phyloP scores from a whole-genome alignment of 2,113 vertebrate species.

The Caloenas nicobarica region DNA sequence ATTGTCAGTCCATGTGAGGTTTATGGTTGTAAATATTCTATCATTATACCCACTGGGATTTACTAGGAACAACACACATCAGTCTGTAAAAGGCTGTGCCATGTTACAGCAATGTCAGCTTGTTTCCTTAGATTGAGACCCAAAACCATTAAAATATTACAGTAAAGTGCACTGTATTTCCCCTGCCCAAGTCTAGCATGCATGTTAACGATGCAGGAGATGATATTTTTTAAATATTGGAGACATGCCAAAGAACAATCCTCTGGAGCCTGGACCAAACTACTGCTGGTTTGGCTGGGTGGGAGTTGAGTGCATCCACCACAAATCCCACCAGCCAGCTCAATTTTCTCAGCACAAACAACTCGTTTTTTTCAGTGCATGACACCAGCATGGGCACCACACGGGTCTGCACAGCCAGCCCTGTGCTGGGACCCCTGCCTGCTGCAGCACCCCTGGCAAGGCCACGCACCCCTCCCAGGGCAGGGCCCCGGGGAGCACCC shows the following conservation, averaged over 20 bases:
- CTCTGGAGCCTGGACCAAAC: no score
- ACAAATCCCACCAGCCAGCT: neutral
- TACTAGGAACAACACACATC: neutral
- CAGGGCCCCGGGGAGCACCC: rapidly evolving
- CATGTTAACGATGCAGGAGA: neutral
- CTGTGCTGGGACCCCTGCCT: rapidly evolving
- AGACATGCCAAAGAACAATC: neutral
- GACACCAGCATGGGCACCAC: rapidly evolving
- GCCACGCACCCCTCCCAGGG: rapidly evolving
- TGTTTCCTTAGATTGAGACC: neutral
- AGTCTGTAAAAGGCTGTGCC: neutral
- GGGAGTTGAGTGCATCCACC: no score
- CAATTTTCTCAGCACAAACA: neutral
- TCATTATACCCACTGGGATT: neutral
- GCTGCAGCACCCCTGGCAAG: rapidly evolving
- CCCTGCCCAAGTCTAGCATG: neutral
- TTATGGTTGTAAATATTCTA: neutral
- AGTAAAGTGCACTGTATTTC: neutral
- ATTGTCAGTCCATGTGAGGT: neutral
- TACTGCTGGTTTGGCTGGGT: no score
- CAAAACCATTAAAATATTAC: neutral
- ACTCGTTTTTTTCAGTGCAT: rapidly evolving
- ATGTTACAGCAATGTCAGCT: neutral
- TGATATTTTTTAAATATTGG: rapidly evolving
- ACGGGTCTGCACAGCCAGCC: rapidly evolving